A percentile compares a stretch with the other conserved stretches of the same genome.
Evolutionary conservation across 2,888 invertebrate genomes (phyloP).

Genomic region (Sicus ferrugineus): DNA sequence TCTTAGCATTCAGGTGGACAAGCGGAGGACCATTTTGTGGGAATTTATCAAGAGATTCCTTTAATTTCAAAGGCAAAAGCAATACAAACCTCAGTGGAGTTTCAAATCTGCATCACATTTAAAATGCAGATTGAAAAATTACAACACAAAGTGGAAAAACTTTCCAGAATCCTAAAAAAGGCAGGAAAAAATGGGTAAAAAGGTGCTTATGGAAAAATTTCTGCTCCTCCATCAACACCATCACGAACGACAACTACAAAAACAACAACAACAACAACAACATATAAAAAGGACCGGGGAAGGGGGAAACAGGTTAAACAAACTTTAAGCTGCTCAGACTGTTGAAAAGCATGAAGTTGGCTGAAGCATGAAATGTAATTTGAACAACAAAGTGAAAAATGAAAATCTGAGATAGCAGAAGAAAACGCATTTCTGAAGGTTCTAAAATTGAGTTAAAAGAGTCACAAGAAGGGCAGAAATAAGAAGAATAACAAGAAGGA

Average conservation of each 20-base stretch:
- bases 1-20: no score
- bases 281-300: no score
- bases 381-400: conserved; percentile 24
- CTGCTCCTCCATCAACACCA: no score
- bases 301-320: not conserved
- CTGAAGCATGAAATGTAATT: conserved; percentile 12
- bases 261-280: not conserved
- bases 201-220: not conserved
- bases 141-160: conserved; percentile 30
- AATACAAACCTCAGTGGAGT: no score
- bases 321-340: not conserved
- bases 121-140: conserved; percentile 56
- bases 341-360: not conserved
- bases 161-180: conserved; percentile 6
- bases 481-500: not conserved
- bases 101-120: conserved; percentile 54
- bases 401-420: conserved; percentile 22
- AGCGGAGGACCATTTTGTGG: no score
- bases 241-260: not conserved
- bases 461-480: not conserved
- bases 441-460: conserved; percentile 20
- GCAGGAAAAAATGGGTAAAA: not conserved
- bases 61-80: not conserved
- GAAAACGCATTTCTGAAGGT: conserved; percentile 20
- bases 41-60: no score